Conservation (phyloP, 2,888 invertebrate species). For the Macrosiphum euphorbiae region DNA sequence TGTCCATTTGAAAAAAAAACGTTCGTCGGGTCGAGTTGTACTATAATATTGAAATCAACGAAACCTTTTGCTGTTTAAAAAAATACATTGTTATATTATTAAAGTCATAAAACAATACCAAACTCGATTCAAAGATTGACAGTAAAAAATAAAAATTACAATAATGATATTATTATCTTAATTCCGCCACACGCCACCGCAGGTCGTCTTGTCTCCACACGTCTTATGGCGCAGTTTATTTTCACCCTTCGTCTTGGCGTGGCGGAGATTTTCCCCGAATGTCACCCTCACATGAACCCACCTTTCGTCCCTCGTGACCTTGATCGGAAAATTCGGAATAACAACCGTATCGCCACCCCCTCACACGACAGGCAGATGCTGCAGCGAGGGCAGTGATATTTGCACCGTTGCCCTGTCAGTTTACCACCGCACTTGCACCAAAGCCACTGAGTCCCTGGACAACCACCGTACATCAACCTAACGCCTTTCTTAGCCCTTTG, state of each 20-base stretch:
- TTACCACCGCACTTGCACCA: background rate
- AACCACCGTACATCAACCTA: background rate
- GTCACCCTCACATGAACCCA: background rate
- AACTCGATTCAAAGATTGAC: background rate
- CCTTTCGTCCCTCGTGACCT: background rate
- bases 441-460: background rate
- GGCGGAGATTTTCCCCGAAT: background rate
- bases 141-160: background rate
- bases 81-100: background rate
- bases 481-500: background rate
- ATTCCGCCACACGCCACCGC: background rate
- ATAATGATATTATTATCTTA: background rate
- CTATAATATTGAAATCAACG: background rate
- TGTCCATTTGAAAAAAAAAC: background rate
- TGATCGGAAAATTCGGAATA: conserved; percentile 30
- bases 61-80: background rate
- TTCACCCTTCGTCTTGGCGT: background rate
- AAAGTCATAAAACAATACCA: background rate
- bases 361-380: background rate
- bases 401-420: background rate
- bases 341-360: background rate
- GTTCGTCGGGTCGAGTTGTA: background rate
- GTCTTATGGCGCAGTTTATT: background rate
- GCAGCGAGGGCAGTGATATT: background rate
- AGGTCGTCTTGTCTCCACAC: background rate